A percentile compares a stretch with the other conserved stretches of the same genome.
Evolutionary conservation across 2,113 vertebrate species (phyloP).

Genomic region (Hypocryptadius cinnamomeus): DNA sequence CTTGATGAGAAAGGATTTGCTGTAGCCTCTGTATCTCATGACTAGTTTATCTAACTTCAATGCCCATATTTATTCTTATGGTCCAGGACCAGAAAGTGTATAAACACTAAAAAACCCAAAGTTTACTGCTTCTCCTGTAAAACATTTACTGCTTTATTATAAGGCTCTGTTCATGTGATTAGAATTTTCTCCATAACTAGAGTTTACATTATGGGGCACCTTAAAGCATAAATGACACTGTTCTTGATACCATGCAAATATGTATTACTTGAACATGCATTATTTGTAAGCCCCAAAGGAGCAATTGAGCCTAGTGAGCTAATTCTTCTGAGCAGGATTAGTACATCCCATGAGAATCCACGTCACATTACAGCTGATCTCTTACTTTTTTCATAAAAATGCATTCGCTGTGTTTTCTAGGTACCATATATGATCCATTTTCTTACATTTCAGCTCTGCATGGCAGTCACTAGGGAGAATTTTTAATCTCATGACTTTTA

Average conservation of each 20-base stretch:
- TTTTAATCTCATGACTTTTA: slow-evolving; percentile 72
- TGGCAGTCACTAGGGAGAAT: slow-evolving; percentile 59
- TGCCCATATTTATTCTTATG: neutral
- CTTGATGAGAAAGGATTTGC: neutral
- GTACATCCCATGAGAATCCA: slow-evolving; percentile 20
- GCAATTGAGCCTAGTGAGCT: slow-evolving; percentile 19
- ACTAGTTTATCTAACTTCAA: neutral
- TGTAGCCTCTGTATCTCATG: neutral
- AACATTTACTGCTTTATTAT: neutral
- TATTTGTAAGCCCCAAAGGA: slow-evolving; percentile 47
- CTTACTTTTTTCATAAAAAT: neutral
- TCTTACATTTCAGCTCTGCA: slow-evolving; percentile 28
- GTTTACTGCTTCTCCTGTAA: neutral
- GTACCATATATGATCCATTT: slow-evolving; percentile 2
- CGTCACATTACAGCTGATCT: slow-evolving; percentile 40
- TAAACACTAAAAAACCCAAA: neutral
- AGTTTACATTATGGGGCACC: neutral
- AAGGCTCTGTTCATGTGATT: neutral
- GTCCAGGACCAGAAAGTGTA: neutral
- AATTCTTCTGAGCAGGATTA: slow-evolving; percentile 57
- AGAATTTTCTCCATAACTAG: slow-evolving; percentile 15
- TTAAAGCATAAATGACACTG: slow-evolving; percentile 32
- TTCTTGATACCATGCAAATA: slow-evolving; percentile 15
- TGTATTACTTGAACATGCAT: neutral
- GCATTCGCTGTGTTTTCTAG: neutral